Conservation (phyloP, 2,888 invertebrate genomes). For the Ornithoptera priamus region DNA sequence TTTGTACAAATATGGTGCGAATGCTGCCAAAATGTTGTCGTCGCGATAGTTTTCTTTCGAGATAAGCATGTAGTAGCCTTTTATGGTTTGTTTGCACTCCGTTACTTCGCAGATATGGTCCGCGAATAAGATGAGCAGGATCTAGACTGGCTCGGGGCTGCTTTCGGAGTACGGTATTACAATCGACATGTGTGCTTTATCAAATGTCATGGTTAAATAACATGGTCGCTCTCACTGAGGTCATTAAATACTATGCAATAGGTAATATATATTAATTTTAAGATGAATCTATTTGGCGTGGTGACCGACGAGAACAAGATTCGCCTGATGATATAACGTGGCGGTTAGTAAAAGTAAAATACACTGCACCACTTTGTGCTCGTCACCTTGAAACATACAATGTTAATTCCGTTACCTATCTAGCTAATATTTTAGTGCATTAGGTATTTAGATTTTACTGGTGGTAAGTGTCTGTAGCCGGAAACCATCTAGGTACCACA, state of each 20-base stretch:
- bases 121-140: constrained; percentile 41
- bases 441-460: too few relatives aligned
- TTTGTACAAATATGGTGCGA: constrained; percentile 28
- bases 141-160: constrained; percentile 38
- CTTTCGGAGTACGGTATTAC: constrained; percentile 39
- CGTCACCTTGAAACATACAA: too few relatives aligned
- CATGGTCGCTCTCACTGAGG: neutral
- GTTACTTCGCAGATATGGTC: constrained; percentile 45
- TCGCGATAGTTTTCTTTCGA: constrained; percentile 35
- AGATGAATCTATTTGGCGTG: too few relatives aligned
- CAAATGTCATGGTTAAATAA: constrained; percentile 16
- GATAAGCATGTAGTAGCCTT: constrained; percentile 38
- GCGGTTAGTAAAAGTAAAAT: too few relatives aligned
- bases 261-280: too few relatives aligned
- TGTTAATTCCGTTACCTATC: too few relatives aligned
- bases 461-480: too few relatives aligned
- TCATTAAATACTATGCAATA: neutral
- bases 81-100: constrained; percentile 40
- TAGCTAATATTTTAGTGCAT: too few relatives aligned
- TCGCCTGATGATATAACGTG: too few relatives aligned
- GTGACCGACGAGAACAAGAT: too few relatives aligned
- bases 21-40: constrained; percentile 28
- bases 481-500: too few relatives aligned
- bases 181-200: constrained; percentile 19
- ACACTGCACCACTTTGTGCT: too few relatives aligned